Evolutionary conservation across 2,797 vertebrate genomes (phyloP), one percentile per base, ranked within the genome.

Genomic region (Pipistrellus pipistrellus): DNA sequence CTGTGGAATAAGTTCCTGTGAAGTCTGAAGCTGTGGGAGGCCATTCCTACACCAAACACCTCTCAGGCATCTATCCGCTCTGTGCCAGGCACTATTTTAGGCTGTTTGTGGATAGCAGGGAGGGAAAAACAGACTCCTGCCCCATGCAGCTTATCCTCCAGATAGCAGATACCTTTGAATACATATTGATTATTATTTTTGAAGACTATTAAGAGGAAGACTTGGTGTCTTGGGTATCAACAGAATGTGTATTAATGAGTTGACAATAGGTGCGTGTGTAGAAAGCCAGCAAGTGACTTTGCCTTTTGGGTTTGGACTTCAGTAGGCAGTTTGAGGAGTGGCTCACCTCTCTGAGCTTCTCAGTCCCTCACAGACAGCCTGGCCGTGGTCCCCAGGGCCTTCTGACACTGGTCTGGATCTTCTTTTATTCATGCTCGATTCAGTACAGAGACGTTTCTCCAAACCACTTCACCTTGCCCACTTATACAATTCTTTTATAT

Each of bases 161-260:
- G 17, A 72, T 57, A 75, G 27, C 62, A 90, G 46, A 25, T 4
- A n/a, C 71, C 62, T 86, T 83, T 46, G 6, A 48, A 77, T 18
- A n/a, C 30, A 10, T 89, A 23, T 85, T 93, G 69, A 30, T 72
- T 59, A 32, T 68, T 73, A 48, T 57, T 92, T 92, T 90, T 82
- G 76, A 91, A 90, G 71, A 30, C n/a, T 73, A 46, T 18, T 83
- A 66, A 88, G 64, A 93, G 57, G 66, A 94, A 78, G 57, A 64
- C 32, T 82, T 14, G 25, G 23, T 53, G 44, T 72, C 51, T 93
- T 85, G 10, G 23, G 38, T 92, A 69, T 78, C 12, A n/a, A 48
- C 66, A 81, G 62, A 68, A 51, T 73, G 83, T 68, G 55, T 71
- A 20, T 89, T 55, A 93, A 90, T 57, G 48, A 55, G 27, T 84